Conservation (phyloP, 2,113 vertebrate species). For the Grammatotria lemairii region DNA sequence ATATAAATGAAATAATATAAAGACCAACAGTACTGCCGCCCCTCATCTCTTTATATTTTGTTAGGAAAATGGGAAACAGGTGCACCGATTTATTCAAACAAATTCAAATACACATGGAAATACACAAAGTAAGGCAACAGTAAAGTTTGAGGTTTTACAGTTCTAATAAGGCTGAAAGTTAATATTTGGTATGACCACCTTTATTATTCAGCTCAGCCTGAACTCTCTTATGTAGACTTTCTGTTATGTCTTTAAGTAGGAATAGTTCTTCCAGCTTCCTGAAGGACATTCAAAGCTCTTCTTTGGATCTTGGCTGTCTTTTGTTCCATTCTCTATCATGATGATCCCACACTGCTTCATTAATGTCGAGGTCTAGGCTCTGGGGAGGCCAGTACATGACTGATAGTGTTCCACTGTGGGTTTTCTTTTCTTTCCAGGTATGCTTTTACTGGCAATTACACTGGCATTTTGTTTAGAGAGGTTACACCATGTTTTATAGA, state of each 20-base stretch:
- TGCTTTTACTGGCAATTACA: not conserved
- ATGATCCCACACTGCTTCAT: not conserved
- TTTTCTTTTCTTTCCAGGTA: not conserved
- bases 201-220: not conserved
- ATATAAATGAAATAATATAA: not conserved
- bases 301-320: not conserved
- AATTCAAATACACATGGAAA: not conserved
- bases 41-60: not conserved
- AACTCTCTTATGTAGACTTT: not conserved
- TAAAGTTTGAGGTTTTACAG: not conserved
- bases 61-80: not conserved
- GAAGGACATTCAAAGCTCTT: not conserved
- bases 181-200: not conserved
- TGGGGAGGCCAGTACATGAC: not conserved
- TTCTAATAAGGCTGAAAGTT: not conserved
- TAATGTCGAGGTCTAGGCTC: not conserved
- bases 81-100: not conserved
- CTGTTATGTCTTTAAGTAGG: not conserved
- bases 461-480: not conserved
- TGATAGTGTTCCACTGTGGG: not conserved
- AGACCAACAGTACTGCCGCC: not conserved
- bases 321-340: not conserved
- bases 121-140: not conserved
- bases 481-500: not conserved
- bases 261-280: not conserved